Evolutionary conservation across 1,140 invertebrate genomes (phyloP), one percentile per base, ranked within the genome.

Genomic region (Bombus affinis): DNA sequence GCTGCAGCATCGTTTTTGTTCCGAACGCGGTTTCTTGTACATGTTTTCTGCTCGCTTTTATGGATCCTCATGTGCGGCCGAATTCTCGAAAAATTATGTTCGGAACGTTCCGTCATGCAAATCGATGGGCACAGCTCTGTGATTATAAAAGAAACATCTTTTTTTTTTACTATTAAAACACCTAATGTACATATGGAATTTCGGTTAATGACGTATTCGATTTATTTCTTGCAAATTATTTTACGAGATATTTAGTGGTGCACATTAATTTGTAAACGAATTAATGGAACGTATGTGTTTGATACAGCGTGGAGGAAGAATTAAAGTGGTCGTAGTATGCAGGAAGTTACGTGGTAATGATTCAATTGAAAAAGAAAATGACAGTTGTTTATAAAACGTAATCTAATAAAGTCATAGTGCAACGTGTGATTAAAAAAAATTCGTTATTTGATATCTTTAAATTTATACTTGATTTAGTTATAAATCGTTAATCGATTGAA

Each of bases 1-100:
- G 84, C 72, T 59, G 66, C 70, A 72, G 66, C 75, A 53, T 76
- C 73, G 75, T 89, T 89, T 89, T 89, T 89, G 80, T 89, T 76
- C 70, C 53, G 10, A 9, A 28, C 28, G 6, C 13, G 42, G 39
- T 25, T 59, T n/a, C 39, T 47, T 15, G 13, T 65, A 28, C 59
- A 39, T 28, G 81, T 35, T 66, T 39, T 12, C 47, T n/a, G 32
- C 9, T 13, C 53, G 32, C 35, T 53, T 74, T 75, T 53, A 57
- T 42, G 70, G 39, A n/a, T 74, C n/a, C 39, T 13, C n/a, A 13
- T 10, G 28, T 10, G 13, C 53, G 32, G 28, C 15, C 59, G 72
- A 83, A 66, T 83, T 75, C 81, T 66, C 59, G 81, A 74, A 76
- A 66, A 65, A 66, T 75, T 76, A 65, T 22, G 10, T 39, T 37